Percentiles rank a stretch among this genome's conserved stretches.
These are phyloP conservation scores for Babyrousa celebensis DNA, from an alignment of 2,797 vertebrate species.

Conservation along the genomic window DNA sequence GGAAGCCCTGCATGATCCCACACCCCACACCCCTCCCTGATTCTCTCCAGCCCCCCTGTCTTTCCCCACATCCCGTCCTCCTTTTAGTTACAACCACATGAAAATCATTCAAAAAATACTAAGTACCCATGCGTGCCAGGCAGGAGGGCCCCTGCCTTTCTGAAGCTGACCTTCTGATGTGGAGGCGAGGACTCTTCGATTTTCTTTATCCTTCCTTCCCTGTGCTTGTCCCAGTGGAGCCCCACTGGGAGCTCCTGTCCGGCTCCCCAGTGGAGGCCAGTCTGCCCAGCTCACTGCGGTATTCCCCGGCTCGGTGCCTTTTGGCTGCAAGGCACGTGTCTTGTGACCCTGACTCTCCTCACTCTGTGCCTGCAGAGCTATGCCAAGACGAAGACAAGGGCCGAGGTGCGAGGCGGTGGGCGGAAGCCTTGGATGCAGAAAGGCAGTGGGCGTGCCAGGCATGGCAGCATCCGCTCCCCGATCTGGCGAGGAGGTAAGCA, in stretches of 20 bases:
- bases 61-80: background rate
- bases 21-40: background rate
- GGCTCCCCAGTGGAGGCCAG: too few species aligned
- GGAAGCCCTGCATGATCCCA: background rate
- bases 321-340: background rate
- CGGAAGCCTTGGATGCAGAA: slow-evolving; percentile 96
- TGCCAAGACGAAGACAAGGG: slow-evolving; percentile 94
- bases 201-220: background rate
- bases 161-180: background rate
- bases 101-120: background rate
- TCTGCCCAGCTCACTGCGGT: background rate
- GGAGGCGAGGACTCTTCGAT: too few species aligned
- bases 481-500: slow-evolving; percentile 95
- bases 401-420: slow-evolving; percentile 95
- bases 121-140: background rate
- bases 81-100: background rate
- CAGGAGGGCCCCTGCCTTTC: background rate
- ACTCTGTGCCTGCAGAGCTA: slow-evolving; percentile 91
- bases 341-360: background rate
- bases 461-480: slow-evolving; percentile 95
- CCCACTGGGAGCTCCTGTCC: background rate
- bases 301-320: background rate
- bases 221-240: background rate
- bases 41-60: background rate
- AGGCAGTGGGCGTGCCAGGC: slow-evolving; percentile 93